Conservation (phyloP, 2,113 vertebrate genomes). For the Nycticorax nycticorax region DNA sequence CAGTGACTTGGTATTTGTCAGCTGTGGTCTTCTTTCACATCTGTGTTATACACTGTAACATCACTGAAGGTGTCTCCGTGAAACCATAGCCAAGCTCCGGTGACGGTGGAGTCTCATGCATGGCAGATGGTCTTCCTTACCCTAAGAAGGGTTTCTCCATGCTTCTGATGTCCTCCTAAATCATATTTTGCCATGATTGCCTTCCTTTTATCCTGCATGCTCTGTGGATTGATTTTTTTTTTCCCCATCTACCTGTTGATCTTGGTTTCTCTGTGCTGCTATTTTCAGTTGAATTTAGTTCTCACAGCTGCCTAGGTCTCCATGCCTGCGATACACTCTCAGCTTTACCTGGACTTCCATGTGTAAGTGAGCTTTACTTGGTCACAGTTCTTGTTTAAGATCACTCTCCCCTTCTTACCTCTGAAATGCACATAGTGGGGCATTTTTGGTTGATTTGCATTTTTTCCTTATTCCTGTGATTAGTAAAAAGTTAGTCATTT, state of each 20-base stretch:
- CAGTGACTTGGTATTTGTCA: background rate
- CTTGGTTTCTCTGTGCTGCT: background rate
- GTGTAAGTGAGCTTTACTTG: background rate
- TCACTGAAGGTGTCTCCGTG: background rate
- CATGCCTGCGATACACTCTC: rapidly evolving
- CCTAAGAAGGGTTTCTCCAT: background rate
- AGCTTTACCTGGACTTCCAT: background rate
- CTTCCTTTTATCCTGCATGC: background rate
- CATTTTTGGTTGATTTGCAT: background rate
- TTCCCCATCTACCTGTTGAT: background rate
- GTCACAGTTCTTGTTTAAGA: background rate
- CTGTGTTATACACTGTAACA: background rate
- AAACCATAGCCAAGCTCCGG: background rate
- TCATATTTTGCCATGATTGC: background rate
- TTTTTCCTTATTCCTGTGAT: background rate
- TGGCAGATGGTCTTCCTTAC: background rate
- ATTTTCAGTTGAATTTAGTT: background rate
- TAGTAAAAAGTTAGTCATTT: background rate
- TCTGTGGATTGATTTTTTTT: background rate
- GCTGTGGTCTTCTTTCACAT: background rate
- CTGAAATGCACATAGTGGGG: background rate
- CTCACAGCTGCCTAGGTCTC: background rate
- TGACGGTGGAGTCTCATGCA: too few species aligned
- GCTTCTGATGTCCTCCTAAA: background rate
- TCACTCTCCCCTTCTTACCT: background rate